phyloP scores from a whole-genome alignment of 2,113 vertebrate genomes.

The Solea senegalensis region DNA sequence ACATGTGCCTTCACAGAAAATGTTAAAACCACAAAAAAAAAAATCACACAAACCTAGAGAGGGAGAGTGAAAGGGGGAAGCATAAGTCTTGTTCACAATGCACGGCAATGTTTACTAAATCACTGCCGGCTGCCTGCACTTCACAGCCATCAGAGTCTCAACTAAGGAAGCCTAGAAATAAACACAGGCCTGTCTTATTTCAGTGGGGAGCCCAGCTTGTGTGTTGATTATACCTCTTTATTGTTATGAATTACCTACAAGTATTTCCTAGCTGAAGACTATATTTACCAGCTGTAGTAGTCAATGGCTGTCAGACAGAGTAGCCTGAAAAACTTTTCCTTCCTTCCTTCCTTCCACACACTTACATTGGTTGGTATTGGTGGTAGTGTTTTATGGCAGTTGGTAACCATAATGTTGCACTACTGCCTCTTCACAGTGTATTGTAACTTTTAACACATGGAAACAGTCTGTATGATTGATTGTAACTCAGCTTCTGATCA shows the following conservation, averaged over 20 bases:
- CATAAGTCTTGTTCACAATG: slow-evolving; percentile 25
- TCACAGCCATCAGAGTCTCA: slow-evolving; percentile 51
- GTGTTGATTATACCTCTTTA: slow-evolving; percentile 71
- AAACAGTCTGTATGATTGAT: no score
- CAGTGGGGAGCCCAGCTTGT: slow-evolving; percentile 37
- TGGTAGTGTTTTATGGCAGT: no score
- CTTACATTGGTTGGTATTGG: not conserved
- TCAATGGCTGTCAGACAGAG: slow-evolving; percentile 33
- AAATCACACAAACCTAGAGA: not conserved
- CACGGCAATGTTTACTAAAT: slow-evolving; percentile 59
- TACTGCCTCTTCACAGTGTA: no score
- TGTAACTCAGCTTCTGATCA: no score
- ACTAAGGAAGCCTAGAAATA: slow-evolving; percentile 72
- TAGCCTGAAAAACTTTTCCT: slow-evolving; percentile 11
- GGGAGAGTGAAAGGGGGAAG: not conserved
- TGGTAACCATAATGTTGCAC: no score
- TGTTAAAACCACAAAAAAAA: slow-evolving; percentile 22
- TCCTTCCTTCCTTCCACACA: not conserved
- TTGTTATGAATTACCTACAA: slow-evolving; percentile 76
- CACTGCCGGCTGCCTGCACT: slow-evolving; percentile 52
- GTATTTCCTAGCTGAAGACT: slow-evolving; percentile 74
- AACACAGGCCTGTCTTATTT: slow-evolving; percentile 63
- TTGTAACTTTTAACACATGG: no score
- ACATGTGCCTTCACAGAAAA: slow-evolving; percentile 7
- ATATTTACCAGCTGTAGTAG: slow-evolving; percentile 49